phyloP scores from a whole-genome alignment of 2,797 vertebrate genomes.

The Sebastes taczanowskii region DNA sequence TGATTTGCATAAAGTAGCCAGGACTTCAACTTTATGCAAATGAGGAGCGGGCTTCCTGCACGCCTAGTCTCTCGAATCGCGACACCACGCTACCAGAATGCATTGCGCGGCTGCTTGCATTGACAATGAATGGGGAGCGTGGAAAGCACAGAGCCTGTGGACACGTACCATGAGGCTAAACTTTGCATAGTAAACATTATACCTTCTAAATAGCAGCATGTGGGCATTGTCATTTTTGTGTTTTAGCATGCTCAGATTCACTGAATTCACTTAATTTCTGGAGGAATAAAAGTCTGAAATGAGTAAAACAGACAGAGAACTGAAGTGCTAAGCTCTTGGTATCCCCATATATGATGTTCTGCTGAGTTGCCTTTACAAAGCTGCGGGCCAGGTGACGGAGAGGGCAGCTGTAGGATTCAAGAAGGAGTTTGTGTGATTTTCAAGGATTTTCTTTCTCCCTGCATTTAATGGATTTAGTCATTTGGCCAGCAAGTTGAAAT shows the following conservation, averaged over 20 bases:
- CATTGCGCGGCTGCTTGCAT: too few species aligned
- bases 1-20: too few species aligned
- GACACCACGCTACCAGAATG: too few species aligned
- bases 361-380: neutral
- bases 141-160: too few species aligned
- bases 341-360: neutral
- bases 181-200: neutral
- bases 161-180: too few species aligned
- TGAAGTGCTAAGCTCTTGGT: neutral
- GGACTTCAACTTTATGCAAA: too few species aligned
- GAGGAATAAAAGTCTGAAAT: neutral
- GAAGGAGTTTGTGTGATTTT: slow-evolving; percentile 32
- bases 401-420: slow-evolving; percentile 27
- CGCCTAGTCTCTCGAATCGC: too few species aligned
- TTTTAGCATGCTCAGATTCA: neutral
- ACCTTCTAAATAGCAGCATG: neutral
- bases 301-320: neutral
- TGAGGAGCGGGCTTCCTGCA: too few species aligned
- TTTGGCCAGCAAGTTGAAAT: slow-evolving; percentile 48
- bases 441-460: slow-evolving; percentile 13
- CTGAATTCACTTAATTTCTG: neutral
- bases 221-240: neutral
- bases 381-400: neutral
- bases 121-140: too few species aligned
- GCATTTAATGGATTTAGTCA: slow-evolving; percentile 57